phyloP scores from a whole-genome alignment of 2,113 vertebrate genomes.

The Salvelinus sp. region DNA sequence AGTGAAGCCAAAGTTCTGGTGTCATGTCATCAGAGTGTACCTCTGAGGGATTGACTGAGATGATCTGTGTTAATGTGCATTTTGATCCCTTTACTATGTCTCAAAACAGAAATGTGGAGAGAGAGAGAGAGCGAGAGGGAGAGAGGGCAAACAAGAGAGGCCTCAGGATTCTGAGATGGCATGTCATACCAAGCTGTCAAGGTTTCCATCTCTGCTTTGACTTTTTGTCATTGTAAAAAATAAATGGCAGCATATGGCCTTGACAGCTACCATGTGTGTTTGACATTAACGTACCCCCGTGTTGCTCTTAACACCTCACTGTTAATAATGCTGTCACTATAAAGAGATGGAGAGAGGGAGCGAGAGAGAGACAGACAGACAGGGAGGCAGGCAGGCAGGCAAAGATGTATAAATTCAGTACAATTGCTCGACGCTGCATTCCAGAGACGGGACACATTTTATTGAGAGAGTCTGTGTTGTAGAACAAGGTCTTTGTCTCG shows the following conservation, averaged over 20 bases:
- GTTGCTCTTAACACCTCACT: background rate
- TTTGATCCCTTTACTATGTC: conserved; percentile 69
- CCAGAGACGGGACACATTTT: background rate
- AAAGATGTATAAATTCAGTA: background rate
- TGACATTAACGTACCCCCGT: background rate
- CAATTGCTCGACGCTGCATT: background rate
- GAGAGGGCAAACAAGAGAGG: conserved; percentile 41
- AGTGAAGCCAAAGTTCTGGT: conserved; percentile 73
- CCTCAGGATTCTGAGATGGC: conserved; percentile 32
- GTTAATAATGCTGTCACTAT: background rate
- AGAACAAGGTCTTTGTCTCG: conserved; percentile 17
- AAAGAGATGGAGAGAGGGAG: background rate
- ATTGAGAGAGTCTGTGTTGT: background rate
- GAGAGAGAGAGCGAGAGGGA: conserved; percentile 30
- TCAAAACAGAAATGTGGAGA: no score
- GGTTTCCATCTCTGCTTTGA: conserved; percentile 30
- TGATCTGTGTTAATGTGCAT: conserved; percentile 63
- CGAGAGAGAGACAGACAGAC: background rate
- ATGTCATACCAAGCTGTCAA: conserved; percentile 47
- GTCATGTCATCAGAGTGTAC: conserved; percentile 45
- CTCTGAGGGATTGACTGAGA: conserved; percentile 57
- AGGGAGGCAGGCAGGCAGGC: background rate
- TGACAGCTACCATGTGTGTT: background rate
- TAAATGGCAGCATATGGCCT: conserved; percentile 16
- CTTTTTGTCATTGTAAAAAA: conserved; percentile 26